Conservation (phyloP, 1,140 invertebrate species). For the Gyrodactylus salaris region DNA sequence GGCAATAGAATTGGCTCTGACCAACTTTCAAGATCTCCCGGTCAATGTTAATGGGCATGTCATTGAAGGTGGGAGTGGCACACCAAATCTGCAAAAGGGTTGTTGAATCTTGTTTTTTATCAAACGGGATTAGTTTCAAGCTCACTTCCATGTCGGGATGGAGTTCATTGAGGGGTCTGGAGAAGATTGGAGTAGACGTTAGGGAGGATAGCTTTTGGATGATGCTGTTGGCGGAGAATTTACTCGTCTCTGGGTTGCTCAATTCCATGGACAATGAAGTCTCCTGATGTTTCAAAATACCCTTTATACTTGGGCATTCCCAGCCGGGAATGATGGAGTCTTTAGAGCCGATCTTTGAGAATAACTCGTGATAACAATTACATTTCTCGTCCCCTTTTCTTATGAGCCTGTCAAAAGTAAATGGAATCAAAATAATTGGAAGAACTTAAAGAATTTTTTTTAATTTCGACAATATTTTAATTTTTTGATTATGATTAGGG, state of each 20-base stretch:
- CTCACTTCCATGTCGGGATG: not conserved
- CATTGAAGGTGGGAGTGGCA: not conserved
- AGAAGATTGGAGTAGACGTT: not conserved
- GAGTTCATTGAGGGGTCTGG: not conserved
- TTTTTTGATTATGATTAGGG: no score
- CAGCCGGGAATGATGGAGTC: not conserved
- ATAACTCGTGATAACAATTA: not conserved
- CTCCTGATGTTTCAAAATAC: not conserved
- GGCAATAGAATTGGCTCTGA: not conserved
- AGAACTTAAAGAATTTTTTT: no score
- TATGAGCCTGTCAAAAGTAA: no score
- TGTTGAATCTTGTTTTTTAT: not conserved
- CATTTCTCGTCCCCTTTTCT: no score
- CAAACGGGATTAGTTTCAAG: not conserved
- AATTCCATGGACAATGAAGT: not conserved
- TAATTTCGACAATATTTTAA: no score
- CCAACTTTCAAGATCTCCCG: not conserved
- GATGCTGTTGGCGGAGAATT: not conserved
- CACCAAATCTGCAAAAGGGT: not conserved
- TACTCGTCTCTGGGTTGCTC: not conserved
- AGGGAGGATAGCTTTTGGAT: not conserved
- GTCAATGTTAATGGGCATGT: not conserved
- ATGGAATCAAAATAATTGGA: no score
- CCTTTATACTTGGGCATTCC: not conserved
- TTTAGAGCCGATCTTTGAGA: not conserved